Conservation (phyloP, 2,797 vertebrate genomes). For the Kryptolebias ocellatus region DNA sequence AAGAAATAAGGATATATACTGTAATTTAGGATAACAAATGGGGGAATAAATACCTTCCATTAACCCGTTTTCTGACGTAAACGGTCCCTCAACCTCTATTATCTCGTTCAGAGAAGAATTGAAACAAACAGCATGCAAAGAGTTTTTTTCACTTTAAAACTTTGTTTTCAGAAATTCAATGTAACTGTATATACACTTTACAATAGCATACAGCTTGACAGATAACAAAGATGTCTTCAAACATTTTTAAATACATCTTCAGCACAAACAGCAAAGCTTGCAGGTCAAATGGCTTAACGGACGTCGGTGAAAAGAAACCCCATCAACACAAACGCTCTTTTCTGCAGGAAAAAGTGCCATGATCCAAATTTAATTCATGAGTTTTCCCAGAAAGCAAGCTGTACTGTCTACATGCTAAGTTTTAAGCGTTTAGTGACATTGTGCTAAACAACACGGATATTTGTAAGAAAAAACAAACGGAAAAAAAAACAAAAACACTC, state of each 20-base stretch:
- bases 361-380: conserved; percentile 91
- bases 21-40: too few species aligned
- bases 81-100: neutral
- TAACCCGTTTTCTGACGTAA: too few species aligned
- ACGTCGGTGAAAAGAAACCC: conserved; percentile 70
- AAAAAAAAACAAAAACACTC: conserved; percentile 79
- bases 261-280: conserved; percentile 89
- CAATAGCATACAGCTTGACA: conserved; percentile 85
- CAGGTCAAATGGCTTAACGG: conserved; percentile 88
- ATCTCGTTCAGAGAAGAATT: conserved; percentile 36
- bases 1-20: too few species aligned
- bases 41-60: too few species aligned
- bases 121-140: conserved; percentile 62
- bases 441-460: conserved; percentile 92
- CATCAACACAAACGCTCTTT: conserved; percentile 85
- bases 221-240: conserved; percentile 92
- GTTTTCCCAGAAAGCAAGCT: conserved; percentile 92
- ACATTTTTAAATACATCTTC: conserved; percentile 90
- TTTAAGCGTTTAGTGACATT: conserved; percentile 93
- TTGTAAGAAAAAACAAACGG: conserved; percentile 70
- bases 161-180: conserved; percentile 81
- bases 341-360: conserved; percentile 92
- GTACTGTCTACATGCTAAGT: conserved; percentile 92
- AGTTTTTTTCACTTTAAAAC: conserved; percentile 77
- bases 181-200: conserved; percentile 84